Evolutionary conservation across 2,888 invertebrate species (phyloP), one percentile per base, ranked within the genome.

Genomic region (Cantharis nigra): DNA sequence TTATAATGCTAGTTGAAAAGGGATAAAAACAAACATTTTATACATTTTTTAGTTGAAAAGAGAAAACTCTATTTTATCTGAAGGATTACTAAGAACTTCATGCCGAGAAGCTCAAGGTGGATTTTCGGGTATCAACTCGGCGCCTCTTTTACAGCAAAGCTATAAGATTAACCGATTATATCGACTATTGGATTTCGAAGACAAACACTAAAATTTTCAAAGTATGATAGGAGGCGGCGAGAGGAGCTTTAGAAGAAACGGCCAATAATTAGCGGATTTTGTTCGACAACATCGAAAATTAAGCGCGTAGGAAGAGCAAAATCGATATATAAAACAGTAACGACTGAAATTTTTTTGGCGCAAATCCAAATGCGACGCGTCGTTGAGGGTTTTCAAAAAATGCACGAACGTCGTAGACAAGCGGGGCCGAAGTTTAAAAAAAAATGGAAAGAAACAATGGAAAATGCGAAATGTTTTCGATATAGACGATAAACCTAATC

Each of bases 401-500:
- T 26, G 14, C 49, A 49, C 49, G 7, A 23, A 9, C 2, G 65
- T 20, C 18, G 65, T 23, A 13, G 7, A n/a, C 18, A 23, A 65
- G 20, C 26, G 26, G 20, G 65, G 23, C 14, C n/a, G 13, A 9
- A 9, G 65, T n/a, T 67, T n/a, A 63, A 28, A 63, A 72, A 63
- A 28, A 28, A 26, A 26, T 16, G 30, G 11, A 28, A 70, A 70
- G 70, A 73, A 73, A 72, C 70, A 76, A 74, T 62, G 72, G 67
- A 74, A 77, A 67, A 67, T 23, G 70, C 75, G 28, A 67, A 71
- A 64, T 72, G 49, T 67, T 63, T 71, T 78, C 70, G 76, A 78
- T 78, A 78, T 78, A 78, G 76, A 78, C 78, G 78, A 78, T 78
- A 78, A 78, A 78, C 73, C 76, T 78, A 78, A 78, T 78, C 78